Percentiles rank a stretch among this genome's conserved stretches.
These are phyloP conservation scores for Rhinopithecus roxellana DNA, from an alignment of 2,113 vertebrate species.

Conservation along the genomic window DNA sequence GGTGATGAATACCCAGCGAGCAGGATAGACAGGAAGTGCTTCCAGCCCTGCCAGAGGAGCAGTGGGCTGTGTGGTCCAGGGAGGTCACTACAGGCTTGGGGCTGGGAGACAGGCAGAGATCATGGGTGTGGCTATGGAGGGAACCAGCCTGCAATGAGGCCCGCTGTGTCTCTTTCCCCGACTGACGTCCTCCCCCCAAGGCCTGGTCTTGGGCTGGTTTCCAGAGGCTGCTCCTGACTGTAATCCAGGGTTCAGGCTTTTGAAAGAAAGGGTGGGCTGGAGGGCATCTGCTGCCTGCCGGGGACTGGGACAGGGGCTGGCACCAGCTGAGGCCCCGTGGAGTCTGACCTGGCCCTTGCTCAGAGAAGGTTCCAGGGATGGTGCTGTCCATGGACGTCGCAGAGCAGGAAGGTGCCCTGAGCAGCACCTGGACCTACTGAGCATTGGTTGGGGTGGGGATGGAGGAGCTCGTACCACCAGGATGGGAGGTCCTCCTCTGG, in stretches of 20 bases:
- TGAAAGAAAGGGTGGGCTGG: neutral
- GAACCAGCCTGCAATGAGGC: neutral
- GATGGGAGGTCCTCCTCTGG: neutral
- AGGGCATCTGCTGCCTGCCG: neutral
- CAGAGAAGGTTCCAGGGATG: neutral
- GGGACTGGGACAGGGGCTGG: neutral
- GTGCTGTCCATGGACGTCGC: neutral
- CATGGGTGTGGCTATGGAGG: neutral
- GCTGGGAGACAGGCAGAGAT: neutral
- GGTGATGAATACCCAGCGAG: neutral
- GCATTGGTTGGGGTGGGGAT: neutral
- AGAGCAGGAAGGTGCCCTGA: neutral
- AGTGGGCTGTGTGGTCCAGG: neutral
- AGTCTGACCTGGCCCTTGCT: neutral
- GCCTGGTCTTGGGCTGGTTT: neutral
- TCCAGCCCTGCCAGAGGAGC: neutral
- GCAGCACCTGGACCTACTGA: neutral
- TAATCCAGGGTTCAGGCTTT: neutral
- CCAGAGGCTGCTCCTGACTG: neutral
- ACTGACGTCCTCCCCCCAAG: neutral
- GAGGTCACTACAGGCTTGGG: rapidly evolving
- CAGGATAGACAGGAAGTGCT: neutral
- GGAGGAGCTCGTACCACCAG: too few species aligned
- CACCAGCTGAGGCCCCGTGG: neutral
- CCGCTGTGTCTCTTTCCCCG: rapidly evolving